These are phyloP conservation scores for Mohoua ochrocephala DNA, from an alignment of 2,113 vertebrate genomes.

Conservation along the genomic window DNA sequence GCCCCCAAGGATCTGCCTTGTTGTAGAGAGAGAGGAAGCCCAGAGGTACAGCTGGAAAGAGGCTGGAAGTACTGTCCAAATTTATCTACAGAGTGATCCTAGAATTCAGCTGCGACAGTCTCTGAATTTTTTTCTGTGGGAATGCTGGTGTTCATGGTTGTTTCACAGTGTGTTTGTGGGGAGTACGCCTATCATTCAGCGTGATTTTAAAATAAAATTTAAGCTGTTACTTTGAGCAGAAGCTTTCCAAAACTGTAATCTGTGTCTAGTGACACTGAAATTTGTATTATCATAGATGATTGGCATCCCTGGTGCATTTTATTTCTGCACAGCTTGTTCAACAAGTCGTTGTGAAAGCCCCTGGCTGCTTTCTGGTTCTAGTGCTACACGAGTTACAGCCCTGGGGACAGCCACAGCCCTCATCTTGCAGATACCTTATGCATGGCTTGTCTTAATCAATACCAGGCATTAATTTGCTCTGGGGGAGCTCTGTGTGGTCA, in stretches of 20 bases:
- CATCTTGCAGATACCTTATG: not conserved
- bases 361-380: not conserved
- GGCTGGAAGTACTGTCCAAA: not conserved
- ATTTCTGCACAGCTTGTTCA: not conserved
- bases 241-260: conserved; percentile 19
- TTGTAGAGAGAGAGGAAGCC: not conserved
- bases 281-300: not conserved
- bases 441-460: not conserved
- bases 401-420: not conserved
- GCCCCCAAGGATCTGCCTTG: not conserved
- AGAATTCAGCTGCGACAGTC: not conserved
- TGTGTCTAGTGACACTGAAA: not conserved
- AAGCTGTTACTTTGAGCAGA: conserved; percentile 2
- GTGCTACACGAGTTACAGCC: not conserved
- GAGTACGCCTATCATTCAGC: not conserved
- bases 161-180: not conserved
- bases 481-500: not conserved
- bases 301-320: not conserved
- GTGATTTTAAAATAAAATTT: not conserved
- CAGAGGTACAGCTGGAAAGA: not conserved
- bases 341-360: not conserved
- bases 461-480: not conserved
- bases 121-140: not conserved
- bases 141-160: not conserved
- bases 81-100: not conserved